phyloP scores from a whole-genome alignment of 2,888 invertebrate species.

The Cynaeus angustus region DNA sequence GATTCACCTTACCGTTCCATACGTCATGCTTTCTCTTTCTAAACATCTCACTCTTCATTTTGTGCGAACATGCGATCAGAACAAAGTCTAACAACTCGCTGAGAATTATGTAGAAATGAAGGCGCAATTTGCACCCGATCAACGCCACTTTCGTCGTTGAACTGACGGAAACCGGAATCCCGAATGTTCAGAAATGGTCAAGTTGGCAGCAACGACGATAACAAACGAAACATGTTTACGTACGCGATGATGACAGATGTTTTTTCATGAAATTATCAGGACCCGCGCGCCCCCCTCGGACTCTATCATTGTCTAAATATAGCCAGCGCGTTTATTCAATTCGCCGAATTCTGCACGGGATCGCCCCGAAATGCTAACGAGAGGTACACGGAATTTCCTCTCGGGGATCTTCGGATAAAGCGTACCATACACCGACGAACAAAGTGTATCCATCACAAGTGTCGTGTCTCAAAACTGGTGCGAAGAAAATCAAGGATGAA shows the following conservation, averaged over 20 bases:
- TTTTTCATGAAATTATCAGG: conserved; percentile 34
- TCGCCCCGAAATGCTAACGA: conserved; percentile 35
- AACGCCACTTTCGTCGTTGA: not conserved
- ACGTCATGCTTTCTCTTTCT: conserved; percentile 65
- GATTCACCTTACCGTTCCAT: conserved; percentile 69
- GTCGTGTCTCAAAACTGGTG: too few relatives aligned
- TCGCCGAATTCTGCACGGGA: conserved; percentile 38
- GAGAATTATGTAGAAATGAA: not conserved
- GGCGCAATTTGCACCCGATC: conserved; percentile 4
- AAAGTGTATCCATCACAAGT: not conserved
- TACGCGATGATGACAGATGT: conserved; percentile 36
- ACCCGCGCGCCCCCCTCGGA: conserved; percentile 8
- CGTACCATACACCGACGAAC: not conserved
- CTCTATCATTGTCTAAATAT: conserved; percentile 58
- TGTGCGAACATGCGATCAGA: conserved; percentile 56
- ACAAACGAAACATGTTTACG: conserved; percentile 31
- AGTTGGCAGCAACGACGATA: conserved; percentile 33
- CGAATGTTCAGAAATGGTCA: conserved; percentile 11
- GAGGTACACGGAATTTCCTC: conserved; percentile 63
- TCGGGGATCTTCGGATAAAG: conserved; percentile 34
- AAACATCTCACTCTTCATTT: conserved; percentile 57
- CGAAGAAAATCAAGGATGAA: too few relatives aligned
- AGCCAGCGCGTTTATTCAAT: conserved; percentile 35
- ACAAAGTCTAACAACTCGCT: conserved; percentile 57
- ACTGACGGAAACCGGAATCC: conserved; percentile 9